Base-by-base conservation (phyloP, 2,797 vertebrate genomes). In the Taeniopygia guttata region DNA sequence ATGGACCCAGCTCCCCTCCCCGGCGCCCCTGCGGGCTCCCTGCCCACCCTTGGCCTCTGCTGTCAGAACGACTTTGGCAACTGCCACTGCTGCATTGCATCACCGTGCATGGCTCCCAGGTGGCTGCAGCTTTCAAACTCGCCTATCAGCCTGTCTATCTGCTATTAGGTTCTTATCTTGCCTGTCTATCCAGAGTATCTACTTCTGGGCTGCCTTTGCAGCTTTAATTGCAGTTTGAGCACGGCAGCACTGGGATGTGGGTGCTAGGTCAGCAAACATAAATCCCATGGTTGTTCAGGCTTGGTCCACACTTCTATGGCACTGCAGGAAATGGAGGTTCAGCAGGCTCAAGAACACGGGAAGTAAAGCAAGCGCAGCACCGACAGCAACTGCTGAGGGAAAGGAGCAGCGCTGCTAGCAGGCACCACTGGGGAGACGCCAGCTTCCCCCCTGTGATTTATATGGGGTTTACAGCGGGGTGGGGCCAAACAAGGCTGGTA, bases 101-200 rank as follows among this genome's bases (percentile, higher is more conserved):
- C 93, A 85, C 82, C 9, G 7, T 18, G 73, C 21, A 0, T 18
- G 67, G 66, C 87, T 92, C 76, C 82, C 89, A 88, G 92, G 95
- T 96, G 96, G 87, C 90, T 94, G 87, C 94, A 92, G 90, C 92
- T 87, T 91, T 94, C 80, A 55, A 89, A 75, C 81, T 87, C 1
- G 4, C 73, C 76, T 73, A 11, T 93, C 90, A n/a, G 82, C 70
- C 83, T 51, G 27, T 55, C 90, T 82, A 7, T 89, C 90, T 75
- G 81, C 30, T 89, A 32, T 78, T 89, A 85, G 67, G 32, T 75
- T 83, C 77, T 82, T 67, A 58, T 80, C 70, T 90, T n/a, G 60
- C 75, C 58, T 40, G 20, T 58, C 49, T 74, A 11, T 70, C 67
- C 2, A 0, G 43, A 59, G 25, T 85, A 74, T 74, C 3, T 4